These are phyloP conservation scores for Noctua fimbriata DNA, from an alignment of 2,888 invertebrate species.

Conservation along the genomic window DNA sequence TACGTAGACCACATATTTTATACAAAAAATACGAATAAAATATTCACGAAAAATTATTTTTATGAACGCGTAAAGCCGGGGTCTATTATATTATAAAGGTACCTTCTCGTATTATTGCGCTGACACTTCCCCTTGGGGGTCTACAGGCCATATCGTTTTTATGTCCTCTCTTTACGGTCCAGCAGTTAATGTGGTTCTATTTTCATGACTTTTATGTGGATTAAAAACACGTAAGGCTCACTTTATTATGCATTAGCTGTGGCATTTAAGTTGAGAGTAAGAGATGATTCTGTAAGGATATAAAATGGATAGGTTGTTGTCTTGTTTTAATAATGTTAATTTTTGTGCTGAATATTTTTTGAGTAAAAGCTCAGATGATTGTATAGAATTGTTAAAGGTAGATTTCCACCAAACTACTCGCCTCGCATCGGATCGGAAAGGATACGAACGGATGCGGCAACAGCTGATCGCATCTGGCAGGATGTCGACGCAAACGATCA, in stretches of 20 bases:
- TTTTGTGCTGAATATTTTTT: not conserved
- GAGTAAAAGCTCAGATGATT: too few species aligned
- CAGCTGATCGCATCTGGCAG: too few species aligned
- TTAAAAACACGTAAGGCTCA: slow-evolving; percentile 49
- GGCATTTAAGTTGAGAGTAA: slow-evolving; percentile 11
- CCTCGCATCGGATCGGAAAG: too few species aligned
- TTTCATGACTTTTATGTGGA: slow-evolving; percentile 57
- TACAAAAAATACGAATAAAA: slow-evolving; percentile 50
- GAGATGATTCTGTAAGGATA: slow-evolving; percentile 1
- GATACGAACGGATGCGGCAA: too few species aligned
- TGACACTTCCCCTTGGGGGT: slow-evolving; percentile 58
- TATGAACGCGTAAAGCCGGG: slow-evolving; percentile 54
- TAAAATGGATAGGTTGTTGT: slow-evolving; percentile 11
- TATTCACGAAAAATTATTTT: slow-evolving; percentile 58
- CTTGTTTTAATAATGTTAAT: not conserved
- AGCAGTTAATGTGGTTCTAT: slow-evolving; percentile 62
- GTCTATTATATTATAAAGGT: slow-evolving; percentile 58
- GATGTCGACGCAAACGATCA: too few species aligned
- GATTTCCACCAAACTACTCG: too few species aligned
- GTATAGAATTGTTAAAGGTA: not conserved
- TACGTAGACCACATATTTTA: slow-evolving; percentile 12
- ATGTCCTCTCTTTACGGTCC: slow-evolving; percentile 54
- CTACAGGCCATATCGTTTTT: slow-evolving; percentile 60
- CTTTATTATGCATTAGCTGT: slow-evolving; percentile 43
- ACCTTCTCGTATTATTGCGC: slow-evolving; percentile 59